Base-by-base conservation (phyloP, 2,113 vertebrate genomes). In the Meriones unguiculatus region DNA sequence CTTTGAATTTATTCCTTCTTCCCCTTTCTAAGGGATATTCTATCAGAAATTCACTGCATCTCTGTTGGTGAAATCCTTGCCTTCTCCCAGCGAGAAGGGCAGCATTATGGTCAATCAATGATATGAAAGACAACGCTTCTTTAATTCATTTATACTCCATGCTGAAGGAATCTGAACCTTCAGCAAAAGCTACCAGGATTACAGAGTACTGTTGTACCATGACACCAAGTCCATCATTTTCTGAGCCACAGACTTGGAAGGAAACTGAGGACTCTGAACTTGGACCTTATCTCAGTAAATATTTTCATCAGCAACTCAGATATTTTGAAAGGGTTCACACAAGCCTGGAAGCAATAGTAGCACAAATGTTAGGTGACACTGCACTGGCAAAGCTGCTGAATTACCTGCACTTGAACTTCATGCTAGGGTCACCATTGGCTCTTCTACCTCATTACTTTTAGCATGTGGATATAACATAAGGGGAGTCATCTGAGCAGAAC, bases 151-250 rank as follows among this genome's bases (percentile, higher is more conserved):
- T 64, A 59, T 81, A 17, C 12, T 90, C 28, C 64, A 77, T 70
- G 94, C 69, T 89, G 69, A 85, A 87, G 38, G 32, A 82, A 64
- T 38, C 35, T 78, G 84, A 93, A 32, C 20, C 67, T 96, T 41
- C 67, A 11, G 41, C 0, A 0, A 65, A 87, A 50, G 46, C 57
- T 59, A 85, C 91, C 14, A 57, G 87, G 88, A 93, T 81, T 59
- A 5, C 1, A 13, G 25, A 35, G 14, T 7, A 32, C 10, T 0
- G 0, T 6, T 14, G 38, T 7, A 20, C 22, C 0, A 0, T 7
- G 41, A 70, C 3, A 38, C 35, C 2, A 28, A 30, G 50, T 3
- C 4, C 41, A 75, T 35, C 12, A 24, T 14, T 62, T 88, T 78
- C 41, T 35, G 64, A 89, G 76, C 25, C n/a, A 76, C 2, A 15